Evolutionary conservation across 2,888 invertebrate species (phyloP).

Genomic region (Drosophila falleni): DNA sequence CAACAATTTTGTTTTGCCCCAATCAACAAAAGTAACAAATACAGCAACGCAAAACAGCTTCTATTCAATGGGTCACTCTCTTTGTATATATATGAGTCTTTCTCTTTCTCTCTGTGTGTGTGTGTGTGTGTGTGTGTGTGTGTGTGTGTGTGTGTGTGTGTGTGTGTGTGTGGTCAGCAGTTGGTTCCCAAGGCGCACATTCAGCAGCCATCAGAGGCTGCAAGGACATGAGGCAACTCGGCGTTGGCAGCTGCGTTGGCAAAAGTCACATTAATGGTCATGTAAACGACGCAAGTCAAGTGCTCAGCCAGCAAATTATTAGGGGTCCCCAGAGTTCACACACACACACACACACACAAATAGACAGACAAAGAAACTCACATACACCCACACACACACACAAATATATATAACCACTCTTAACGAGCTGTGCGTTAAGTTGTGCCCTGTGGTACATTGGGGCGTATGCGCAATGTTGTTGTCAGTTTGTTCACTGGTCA

Average conservation of each 20-base stretch:
- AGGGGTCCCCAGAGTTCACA: slow-evolving; percentile 45
- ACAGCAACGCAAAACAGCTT: slow-evolving; percentile 7
- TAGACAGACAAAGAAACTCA: neutral
- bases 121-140: neutral
- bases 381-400: slow-evolving; percentile 5
- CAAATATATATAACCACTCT: slow-evolving; percentile 6
- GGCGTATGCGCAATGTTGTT: slow-evolving; percentile 45
- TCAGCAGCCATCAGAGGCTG: slow-evolving; percentile 21
- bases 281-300: slow-evolving; percentile 70
- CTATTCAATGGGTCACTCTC: slow-evolving; percentile 6
- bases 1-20: slow-evolving; percentile 57
- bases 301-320: slow-evolving; percentile 75
- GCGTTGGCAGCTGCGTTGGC: slow-evolving; percentile 58
- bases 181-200: slow-evolving; percentile 51
- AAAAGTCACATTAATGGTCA: slow-evolving; percentile 77
- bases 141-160: neutral
- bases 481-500: slow-evolving; percentile 25
- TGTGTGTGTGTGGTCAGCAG: neutral
- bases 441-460: slow-evolving; percentile 31
- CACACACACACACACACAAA: slow-evolving; percentile 6
- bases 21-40: slow-evolving; percentile 46
- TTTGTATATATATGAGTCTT: neutral
- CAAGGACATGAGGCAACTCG: slow-evolving; percentile 23
- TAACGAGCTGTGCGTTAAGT: slow-evolving; percentile 52
- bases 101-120: neutral